Base-by-base conservation (phyloP, 2,888 invertebrate species). In the Anoplius nigerrimus region DNA sequence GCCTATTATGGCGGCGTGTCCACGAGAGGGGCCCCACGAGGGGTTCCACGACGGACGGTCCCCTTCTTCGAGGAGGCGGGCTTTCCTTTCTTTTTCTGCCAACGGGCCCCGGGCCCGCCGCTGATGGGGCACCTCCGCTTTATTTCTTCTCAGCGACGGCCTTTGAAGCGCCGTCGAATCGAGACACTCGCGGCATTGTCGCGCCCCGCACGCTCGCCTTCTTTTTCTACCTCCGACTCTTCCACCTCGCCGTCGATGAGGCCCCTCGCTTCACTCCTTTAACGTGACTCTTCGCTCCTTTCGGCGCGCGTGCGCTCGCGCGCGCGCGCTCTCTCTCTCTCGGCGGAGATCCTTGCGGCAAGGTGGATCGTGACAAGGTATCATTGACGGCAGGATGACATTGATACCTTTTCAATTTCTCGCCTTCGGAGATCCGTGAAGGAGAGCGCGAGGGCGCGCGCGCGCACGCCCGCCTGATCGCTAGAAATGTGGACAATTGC, bases 1-100 rank as follows among this genome's bases (percentile, higher is more conserved):
- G 87, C 84, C 86, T 86, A 86, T 88, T 87, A 86, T 85, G 82
- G 82, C 84, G 79, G 80, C 79, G 80, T 82, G 80, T 79, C 79
- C 79, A 80, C 80, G 67, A 66, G 64, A 4, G 63, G 65, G 59
- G 54, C 27, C 67, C 73, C 64, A 52, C 63, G 69, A 76, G 63
- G n/a, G 70, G 42, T 53, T 20, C 53, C 16, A n/a, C 20, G 21
- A n/a, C 20, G 21, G 15, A 18, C 53, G 21, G 52, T 11, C 6
- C 21, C 48, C 34, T 13, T 18, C 48, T 18, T 48, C 48, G 48
- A 48, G n/a, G 48, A 62, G 75, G 74, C 72, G 80, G 72, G 75
- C 79, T 74, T 69, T 71, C 72, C 79, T 73, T 71, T 71, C 71
- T 75, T 70, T 75, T 78, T 78, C 78, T 80, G 70, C 79, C 78